Base-by-base conservation (phyloP, 2,113 vertebrate species). In the Nansenia antarctica region DNA sequence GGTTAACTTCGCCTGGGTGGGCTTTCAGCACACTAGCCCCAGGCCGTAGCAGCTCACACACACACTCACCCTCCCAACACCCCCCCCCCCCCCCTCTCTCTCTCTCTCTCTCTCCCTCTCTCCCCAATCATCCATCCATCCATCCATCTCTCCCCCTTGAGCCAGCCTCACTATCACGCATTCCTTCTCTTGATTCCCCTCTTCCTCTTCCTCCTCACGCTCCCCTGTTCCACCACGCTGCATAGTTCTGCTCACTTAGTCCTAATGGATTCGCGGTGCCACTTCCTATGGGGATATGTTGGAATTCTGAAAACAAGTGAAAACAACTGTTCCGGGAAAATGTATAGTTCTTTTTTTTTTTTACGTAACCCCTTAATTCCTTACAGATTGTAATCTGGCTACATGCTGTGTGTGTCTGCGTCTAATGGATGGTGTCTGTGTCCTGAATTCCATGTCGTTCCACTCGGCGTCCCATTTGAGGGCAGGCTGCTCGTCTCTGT, bases 1-100 rank as follows among this genome's bases (percentile, higher is more conserved):
- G 84, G 89, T 91, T 88, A 85, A 90, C 79, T 84, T 86, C 57
- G 79, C 86, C 82, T 92, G 89, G 90, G 91, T 91, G 90, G 89
- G 83, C 91, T 77, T 62, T 34, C 65, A 64, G 63, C 24, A 42
- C 65, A 74, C 70, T 65, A 32, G 54, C 72, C 72, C 76, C 73
- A 54, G 39, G 74, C 42, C n/a, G 45, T 7, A n/a, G 20, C 67
- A 67, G 67, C 59, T 54, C 74, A 65, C 18, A 62, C 47, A 68
- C 14, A 53, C 35, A 67, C 30, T 31, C 58, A 59, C 29, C 65
- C 61, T 49, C 45, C n/a, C 45, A 49, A 49, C 14, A 49, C 20
- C 7, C 18, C 1, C n/a, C 45, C n/a, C 5, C 14, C 14, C 18
- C 14, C 39, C 15, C 39, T 18, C 5, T 42, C 39, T n/a, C n/a